Evolutionary conservation across 2,113 vertebrate species (phyloP).

Genomic region (Athene noctua): DNA sequence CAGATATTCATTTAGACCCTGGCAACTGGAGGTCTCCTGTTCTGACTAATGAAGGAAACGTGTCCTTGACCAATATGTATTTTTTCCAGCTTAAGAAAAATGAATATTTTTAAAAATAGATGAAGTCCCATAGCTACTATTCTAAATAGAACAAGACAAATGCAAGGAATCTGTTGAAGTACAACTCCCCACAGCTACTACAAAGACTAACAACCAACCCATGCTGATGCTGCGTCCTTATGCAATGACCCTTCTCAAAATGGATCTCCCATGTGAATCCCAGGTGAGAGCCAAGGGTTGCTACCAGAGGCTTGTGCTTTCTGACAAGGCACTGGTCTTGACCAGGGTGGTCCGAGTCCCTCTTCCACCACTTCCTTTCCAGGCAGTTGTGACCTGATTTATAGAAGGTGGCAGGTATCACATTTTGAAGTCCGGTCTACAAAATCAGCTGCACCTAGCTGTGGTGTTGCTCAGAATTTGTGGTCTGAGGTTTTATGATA

Average conservation of each 20-base stretch:
- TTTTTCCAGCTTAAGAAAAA: background rate
- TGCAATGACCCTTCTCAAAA: background rate
- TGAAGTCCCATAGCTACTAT: background rate
- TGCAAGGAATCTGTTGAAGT: background rate
- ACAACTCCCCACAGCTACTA: background rate
- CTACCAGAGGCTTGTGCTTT: background rate
- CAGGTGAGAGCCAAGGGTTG: background rate
- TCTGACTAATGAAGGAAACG: background rate
- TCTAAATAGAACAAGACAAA: background rate
- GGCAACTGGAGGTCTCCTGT: background rate
- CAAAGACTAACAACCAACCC: background rate
- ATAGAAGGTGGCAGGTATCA: background rate
- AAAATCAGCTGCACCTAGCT: background rate
- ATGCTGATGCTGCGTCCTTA: background rate
- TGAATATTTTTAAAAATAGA: background rate
- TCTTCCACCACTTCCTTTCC: background rate
- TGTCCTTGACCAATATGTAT: background rate
- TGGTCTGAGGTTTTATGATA: background rate
- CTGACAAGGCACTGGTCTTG: rapidly evolving
- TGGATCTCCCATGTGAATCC: background rate
- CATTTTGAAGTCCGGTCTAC: background rate
- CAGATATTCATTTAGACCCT: background rate
- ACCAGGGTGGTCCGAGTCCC: background rate
- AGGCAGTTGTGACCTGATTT: background rate
- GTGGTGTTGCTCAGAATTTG: background rate